Evolutionary conservation across 2,113 vertebrate species (phyloP).

Genomic region (Azemiops feae): DNA sequence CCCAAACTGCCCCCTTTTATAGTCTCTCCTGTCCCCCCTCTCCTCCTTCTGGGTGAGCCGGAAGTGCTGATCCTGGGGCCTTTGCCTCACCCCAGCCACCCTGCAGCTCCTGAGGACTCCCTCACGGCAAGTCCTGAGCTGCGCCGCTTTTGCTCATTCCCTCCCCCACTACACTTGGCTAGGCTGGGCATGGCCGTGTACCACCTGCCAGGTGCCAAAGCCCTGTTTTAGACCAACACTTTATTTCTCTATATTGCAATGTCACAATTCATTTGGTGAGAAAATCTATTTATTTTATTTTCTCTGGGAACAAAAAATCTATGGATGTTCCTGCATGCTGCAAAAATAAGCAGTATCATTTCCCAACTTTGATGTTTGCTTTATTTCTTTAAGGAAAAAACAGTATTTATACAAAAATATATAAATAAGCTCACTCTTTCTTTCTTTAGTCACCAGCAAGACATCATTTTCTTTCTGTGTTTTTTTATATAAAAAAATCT

Average conservation of each 20-base stretch:
- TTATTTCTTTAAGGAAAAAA: neutral
- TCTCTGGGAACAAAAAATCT: neutral
- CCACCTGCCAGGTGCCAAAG: too few species aligned
- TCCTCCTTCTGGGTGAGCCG: too few species aligned
- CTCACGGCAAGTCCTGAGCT: too few species aligned
- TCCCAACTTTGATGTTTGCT: neutral
- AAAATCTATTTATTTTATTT: neutral
- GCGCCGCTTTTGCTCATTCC: too few species aligned
- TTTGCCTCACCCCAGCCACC: too few species aligned
- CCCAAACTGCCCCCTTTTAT: too few species aligned
- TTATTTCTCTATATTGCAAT: neutral
- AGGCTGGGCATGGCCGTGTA: too few species aligned
- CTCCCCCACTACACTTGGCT: too few species aligned
- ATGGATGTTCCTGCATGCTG: neutral
- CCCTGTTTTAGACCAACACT: neutral
- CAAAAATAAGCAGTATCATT: conserved; percentile 12
- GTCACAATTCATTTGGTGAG: neutral
- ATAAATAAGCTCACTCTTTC: accelerated
- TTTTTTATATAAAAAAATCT: neutral
- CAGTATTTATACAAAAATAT: neutral
- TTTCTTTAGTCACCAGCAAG: neutral
- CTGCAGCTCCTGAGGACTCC: too few species aligned
- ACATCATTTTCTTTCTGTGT: neutral
- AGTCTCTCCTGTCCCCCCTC: too few species aligned
- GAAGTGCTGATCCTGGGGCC: too few species aligned